Evolutionary conservation across 1,140 invertebrate genomes (phyloP), one percentile per base, ranked within the genome.

Genomic region (Magallana angulata): DNA sequence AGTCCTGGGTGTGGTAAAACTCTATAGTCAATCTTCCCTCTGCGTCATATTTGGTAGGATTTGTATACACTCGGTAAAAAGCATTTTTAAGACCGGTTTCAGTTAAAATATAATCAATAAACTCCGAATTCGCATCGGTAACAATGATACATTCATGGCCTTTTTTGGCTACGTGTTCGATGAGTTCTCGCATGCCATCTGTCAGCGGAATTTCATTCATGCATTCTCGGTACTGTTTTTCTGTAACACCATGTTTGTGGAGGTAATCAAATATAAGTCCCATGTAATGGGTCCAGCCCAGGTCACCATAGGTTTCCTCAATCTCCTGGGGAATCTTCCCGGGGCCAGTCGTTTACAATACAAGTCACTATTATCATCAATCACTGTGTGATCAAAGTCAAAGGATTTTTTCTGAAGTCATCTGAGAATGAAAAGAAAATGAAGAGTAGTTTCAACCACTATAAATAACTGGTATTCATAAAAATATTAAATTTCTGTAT

Each of bases 301-400:
- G 89, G 2, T 94, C 93, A 58, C 94, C 95, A 86, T 96, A 96
- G 2, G 96, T 91, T 4, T 94, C 91, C 91, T 96, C 95, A 0
- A 97, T 94, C n/a, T 95, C 91, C 36, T 96, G 92, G 4, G 96
- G 95, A 1, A 94, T 85, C 14, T 96, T 94, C 11, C 95, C 94
- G 48, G 95, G 11, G 97, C 91, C 68, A 98, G 92, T 88, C 96
- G 95, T 14, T 96, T 95, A 2, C 96, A 96, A 57, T 96, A 96
- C 11, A 96, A 95, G 91, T 98, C 97, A 90, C 96, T 96, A 93
- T 98, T 98, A 68, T 96, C 96, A 89, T 97, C 96, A 18, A 97
- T 96, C n/a, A 98, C 96, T 9, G 97, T 97, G 89, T 97, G 96
- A 92, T 98, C 97, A 94, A 98, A 98, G 93, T 98, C 97, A 92